Conservation (phyloP, 37 sponge, comb jelly and placozoan genomes). For the Sycon ciliatum region DNA sequence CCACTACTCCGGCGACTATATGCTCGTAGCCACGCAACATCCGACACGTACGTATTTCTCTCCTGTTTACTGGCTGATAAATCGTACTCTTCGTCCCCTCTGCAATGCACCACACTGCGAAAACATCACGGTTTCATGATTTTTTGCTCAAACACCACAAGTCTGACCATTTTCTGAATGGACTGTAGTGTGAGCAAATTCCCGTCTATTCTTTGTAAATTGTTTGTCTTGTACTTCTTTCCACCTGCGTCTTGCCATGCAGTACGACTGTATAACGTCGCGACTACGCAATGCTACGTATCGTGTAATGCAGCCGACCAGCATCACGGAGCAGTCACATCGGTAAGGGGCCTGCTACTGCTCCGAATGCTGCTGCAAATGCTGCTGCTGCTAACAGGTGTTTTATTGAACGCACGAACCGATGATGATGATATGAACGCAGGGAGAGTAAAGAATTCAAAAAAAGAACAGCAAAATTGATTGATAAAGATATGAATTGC, state of each 20-base stretch:
- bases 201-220: too few relatives aligned
- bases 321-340: conserved; percentile 65
- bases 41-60: conserved; percentile 45
- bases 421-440: too few relatives aligned
- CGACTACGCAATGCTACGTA: conserved; percentile 80
- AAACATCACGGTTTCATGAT: conserved; percentile 70
- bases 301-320: conserved; percentile 81
- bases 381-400: background rate
- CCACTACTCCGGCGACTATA: conserved; percentile 81
- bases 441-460: too few relatives aligned
- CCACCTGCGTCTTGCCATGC: too few relatives aligned
- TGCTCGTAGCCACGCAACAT: conserved; percentile 78
- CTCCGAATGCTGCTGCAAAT: too few relatives aligned
- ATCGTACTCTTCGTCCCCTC: background rate
- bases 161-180: too few relatives aligned
- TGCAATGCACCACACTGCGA: conserved; percentile 60
- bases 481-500: too few relatives aligned
- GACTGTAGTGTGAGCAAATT: too few relatives aligned
- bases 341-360: conserved; percentile 50
- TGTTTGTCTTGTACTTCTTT: too few relatives aligned
- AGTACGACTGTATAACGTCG: conserved; percentile 82
- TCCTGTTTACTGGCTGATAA: background rate
- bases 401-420: too few relatives aligned
- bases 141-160: too few relatives aligned
- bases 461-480: too few relatives aligned